Evolutionary conservation across 2,797 vertebrate genomes (phyloP).

Genomic region (Diplodus puntazzo): DNA sequence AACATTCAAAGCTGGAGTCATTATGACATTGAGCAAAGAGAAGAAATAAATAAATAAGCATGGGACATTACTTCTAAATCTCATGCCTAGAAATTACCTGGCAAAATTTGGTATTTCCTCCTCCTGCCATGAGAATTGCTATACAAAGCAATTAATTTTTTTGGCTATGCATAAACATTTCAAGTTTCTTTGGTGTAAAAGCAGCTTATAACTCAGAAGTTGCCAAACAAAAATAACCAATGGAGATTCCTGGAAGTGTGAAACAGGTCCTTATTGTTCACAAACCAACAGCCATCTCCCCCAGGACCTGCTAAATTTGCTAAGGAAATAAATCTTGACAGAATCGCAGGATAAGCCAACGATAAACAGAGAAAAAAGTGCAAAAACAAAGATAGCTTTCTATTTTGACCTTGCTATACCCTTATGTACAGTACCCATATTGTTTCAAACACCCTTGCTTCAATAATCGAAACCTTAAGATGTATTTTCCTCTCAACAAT

Average conservation of each 20-base stretch:
- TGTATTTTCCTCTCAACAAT: constrained; percentile 20
- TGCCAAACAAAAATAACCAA: constrained; percentile 23
- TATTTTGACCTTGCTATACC: constrained; percentile 18
- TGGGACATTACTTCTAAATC: constrained; percentile 35
- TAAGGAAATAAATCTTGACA: constrained; percentile 20
- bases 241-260: constrained; percentile 27
- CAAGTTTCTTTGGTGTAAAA: constrained; percentile 74
- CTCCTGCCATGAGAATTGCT: constrained; percentile 13
- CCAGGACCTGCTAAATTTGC: constrained; percentile 16
- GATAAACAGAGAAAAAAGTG: constrained; percentile 54
- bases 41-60: constrained; percentile 41
- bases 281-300: constrained; percentile 18
- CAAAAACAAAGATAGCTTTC: constrained; percentile 53
- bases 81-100: constrained; percentile 27
- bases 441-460: constrained; percentile 19
- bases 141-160: constrained; percentile 34
- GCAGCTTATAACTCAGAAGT: constrained; percentile 42
- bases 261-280: constrained; percentile 35
- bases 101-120: constrained; percentile 41
- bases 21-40: constrained; percentile 34
- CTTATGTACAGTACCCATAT: constrained; percentile 11
- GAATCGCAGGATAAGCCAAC: constrained; percentile 20
- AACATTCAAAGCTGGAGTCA: constrained; percentile 59
- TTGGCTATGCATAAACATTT: constrained; percentile 45
- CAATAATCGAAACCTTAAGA: constrained; percentile 21